Conservation (phyloP, 2,113 vertebrate species). For the Hippocampus abdominalis region DNA sequence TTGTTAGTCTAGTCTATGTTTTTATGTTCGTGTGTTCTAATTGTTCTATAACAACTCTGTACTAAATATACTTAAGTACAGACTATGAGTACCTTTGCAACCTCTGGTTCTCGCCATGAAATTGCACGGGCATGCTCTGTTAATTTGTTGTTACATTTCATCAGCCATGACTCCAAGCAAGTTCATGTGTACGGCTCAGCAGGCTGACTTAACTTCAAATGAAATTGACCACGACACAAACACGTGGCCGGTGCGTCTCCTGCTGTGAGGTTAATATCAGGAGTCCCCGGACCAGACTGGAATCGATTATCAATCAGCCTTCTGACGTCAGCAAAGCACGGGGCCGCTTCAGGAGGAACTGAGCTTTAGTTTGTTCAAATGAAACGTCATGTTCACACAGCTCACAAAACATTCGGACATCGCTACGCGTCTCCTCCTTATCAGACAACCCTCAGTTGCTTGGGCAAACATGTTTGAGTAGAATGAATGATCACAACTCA, state of each 20-base stretch:
- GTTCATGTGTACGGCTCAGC: conserved; percentile 23
- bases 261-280: conserved; percentile 7
- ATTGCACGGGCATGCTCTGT: neutral
- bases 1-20: neutral
- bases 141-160: neutral
- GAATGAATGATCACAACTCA: conserved; percentile 17
- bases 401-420: conserved; percentile 24
- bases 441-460: conserved; percentile 27
- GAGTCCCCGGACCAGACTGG: conserved; percentile 3
- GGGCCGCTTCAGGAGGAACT: conserved; percentile 10
- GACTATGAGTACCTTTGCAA: neutral
- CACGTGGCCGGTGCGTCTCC: conserved; percentile 25
- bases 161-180: neutral
- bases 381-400: conserved; percentile 1
- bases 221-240: conserved; percentile 4
- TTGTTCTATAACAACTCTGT: neutral
- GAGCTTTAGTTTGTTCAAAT: conserved; percentile 24
- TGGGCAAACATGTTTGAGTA: conserved; percentile 46
- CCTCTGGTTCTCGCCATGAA: neutral
- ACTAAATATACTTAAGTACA: neutral
- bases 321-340: neutral
- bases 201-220: conserved; percentile 36
- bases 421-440: conserved; percentile 37
- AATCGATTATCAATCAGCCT: conserved; percentile 23
- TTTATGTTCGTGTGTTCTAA: neutral